Evolutionary conservation across 2,888 invertebrate genomes (phyloP).

Genomic region (Xanthia icteritia): DNA sequence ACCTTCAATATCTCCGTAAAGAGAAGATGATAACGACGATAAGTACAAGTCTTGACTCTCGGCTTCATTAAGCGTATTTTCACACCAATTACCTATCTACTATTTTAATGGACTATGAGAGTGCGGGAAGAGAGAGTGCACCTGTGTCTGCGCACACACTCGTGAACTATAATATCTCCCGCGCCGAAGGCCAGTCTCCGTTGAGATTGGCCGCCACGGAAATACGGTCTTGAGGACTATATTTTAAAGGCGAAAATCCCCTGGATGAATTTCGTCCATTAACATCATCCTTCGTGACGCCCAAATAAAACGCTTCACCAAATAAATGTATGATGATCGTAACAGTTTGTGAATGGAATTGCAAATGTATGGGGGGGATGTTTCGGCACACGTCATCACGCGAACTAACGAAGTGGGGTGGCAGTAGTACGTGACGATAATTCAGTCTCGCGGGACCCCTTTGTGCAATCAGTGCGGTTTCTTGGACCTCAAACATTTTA

Average conservation of each 20-base stretch:
- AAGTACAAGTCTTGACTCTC: neutral
- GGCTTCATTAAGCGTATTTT: too few species aligned
- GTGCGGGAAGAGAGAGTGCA: too few species aligned
- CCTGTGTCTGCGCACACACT: too few species aligned
- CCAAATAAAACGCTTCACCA: slow-evolving; percentile 33
- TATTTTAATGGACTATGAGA: too few species aligned
- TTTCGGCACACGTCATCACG: slow-evolving; percentile 69
- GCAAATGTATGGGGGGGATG: slow-evolving; percentile 66
- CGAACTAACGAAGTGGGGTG: slow-evolving; percentile 85
- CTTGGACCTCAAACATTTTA: slow-evolving; percentile 80
- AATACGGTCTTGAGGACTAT: too few species aligned
- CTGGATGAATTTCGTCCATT: neutral
- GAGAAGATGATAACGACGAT: too few species aligned
- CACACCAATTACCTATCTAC: too few species aligned
- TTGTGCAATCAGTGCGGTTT: slow-evolving; percentile 90
- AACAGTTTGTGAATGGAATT: slow-evolving; percentile 67
- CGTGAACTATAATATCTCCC: too few species aligned
- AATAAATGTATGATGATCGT: slow-evolving; percentile 58
- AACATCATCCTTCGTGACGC: slow-evolving; percentile 12
- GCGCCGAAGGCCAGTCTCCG: too few species aligned
- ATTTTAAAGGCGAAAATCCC: neutral
- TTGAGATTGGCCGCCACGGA: too few species aligned
- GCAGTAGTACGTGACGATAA: slow-evolving; percentile 85
- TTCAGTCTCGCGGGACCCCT: slow-evolving; percentile 86
- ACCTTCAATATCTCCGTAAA: neutral